phyloP scores from a whole-genome alignment of 2,113 vertebrate genomes.

The Chaetops frenatus region DNA sequence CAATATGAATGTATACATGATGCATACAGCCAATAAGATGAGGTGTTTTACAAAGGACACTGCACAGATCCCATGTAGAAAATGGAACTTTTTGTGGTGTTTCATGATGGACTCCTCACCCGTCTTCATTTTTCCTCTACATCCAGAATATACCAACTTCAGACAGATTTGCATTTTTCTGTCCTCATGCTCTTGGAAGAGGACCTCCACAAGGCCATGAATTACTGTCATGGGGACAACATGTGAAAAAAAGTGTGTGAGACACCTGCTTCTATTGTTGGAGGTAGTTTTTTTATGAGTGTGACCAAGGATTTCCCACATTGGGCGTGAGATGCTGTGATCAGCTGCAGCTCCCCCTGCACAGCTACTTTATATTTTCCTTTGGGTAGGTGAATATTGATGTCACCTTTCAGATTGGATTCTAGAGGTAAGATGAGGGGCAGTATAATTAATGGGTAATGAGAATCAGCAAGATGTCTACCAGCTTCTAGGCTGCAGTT shows the following conservation, averaged over 20 bases:
- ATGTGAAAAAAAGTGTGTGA: neutral
- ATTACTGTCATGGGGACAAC: neutral
- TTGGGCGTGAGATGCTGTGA: neutral
- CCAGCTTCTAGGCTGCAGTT: neutral
- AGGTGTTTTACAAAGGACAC: neutral
- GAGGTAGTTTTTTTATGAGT: neutral
- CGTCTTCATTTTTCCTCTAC: neutral
- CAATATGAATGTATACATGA: neutral
- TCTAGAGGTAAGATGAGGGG: neutral
- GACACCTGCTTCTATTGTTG: neutral
- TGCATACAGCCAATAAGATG: neutral
- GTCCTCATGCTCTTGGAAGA: fast-evolving
- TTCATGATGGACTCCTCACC: neutral
- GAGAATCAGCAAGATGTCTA: neutral
- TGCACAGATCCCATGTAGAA: neutral
- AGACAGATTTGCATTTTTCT: neutral
- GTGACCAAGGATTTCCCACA: neutral
- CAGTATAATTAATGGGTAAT: neutral
- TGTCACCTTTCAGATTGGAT: neutral
- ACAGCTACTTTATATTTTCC: neutral
- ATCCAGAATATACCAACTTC: neutral
- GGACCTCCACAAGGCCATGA: neutral
- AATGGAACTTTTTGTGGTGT: neutral
- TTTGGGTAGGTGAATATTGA: neutral
- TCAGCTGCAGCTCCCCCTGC: neutral